These are phyloP conservation scores for Periphyllus acericola DNA, from an alignment of 2,888 invertebrate genomes.

Conservation along the genomic window DNA sequence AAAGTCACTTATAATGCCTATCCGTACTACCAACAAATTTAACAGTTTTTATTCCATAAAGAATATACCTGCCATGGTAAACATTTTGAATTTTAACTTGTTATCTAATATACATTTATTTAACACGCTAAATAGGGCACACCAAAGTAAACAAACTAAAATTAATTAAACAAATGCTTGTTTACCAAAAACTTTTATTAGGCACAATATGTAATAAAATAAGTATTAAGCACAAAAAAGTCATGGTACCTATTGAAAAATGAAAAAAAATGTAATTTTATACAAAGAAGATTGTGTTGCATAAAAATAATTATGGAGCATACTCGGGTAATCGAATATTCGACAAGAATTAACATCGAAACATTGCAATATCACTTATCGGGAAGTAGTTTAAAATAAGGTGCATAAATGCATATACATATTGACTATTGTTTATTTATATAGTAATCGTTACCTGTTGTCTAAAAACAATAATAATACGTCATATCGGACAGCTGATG, in stretches of 20 bases:
- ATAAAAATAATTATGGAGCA: background rate
- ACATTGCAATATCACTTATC: too few relatives aligned
- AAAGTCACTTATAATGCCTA: background rate
- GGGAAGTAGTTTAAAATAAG: too few relatives aligned
- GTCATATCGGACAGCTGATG: too few relatives aligned
- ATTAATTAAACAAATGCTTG: slow-evolving; percentile 14
- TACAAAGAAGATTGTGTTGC: background rate
- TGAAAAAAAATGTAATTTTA: too few relatives aligned
- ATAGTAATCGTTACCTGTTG: too few relatives aligned
- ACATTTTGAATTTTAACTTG: background rate
- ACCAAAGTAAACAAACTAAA: background rate
- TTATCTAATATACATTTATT: background rate
- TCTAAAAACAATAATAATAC: too few relatives aligned
- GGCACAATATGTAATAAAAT: background rate
- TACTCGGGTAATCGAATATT: background rate
- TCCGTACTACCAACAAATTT: background rate
- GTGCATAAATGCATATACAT: too few relatives aligned
- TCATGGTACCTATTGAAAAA: background rate
- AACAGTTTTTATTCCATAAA: background rate
- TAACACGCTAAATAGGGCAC: background rate
- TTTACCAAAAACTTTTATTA: background rate
- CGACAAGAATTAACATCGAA: background rate
- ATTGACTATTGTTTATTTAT: too few relatives aligned
- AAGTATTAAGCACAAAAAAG: background rate
- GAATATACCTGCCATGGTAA: background rate